A percentile compares a stretch with the other conserved stretches of the same genome.
Evolutionary conservation across 1,140 invertebrate species (phyloP).

Genomic region (Aphidius gifuensis): DNA sequence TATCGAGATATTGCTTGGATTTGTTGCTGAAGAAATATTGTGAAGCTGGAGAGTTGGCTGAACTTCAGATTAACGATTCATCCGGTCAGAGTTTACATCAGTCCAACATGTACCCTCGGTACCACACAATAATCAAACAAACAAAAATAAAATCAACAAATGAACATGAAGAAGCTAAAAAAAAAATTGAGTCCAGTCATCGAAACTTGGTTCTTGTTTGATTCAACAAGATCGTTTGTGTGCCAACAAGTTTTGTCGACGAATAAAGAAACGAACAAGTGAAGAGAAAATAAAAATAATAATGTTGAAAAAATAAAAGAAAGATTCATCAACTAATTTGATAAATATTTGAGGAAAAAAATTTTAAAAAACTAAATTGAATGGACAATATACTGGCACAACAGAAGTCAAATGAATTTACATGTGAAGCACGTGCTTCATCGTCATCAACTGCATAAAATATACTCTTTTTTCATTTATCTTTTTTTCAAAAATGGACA

Average conservation of each 20-base stretch:
- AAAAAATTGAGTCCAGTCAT: conserved; percentile 14
- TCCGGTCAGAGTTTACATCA: conserved; percentile 6
- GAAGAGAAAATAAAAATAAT: conserved; percentile 1
- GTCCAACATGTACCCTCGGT: too few species aligned
- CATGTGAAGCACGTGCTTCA: too few species aligned
- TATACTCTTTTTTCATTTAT: too few species aligned
- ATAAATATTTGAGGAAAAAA: too few species aligned
- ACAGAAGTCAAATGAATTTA: too few species aligned
- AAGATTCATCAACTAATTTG: too few species aligned
- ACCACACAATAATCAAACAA: conserved; percentile 5
- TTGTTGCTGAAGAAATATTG: too few species aligned
- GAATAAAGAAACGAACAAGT: not conserved
- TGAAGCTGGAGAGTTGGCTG: conserved; percentile 1
- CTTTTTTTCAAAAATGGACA: too few species aligned
- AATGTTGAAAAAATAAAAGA: too few species aligned
- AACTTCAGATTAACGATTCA: conserved; percentile 16
- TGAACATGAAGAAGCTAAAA: not conserved
- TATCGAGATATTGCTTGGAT: not conserved
- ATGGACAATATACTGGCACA: too few species aligned
- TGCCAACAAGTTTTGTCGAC: not conserved
- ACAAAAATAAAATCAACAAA: not conserved
- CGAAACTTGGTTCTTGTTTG: conserved; percentile 14
- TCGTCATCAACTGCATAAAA: too few species aligned
- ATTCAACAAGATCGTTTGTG: not conserved
- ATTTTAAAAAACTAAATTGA: too few species aligned